Conservation (phyloP, 2,797 vertebrate genomes). For the Liparis tanakae region DNA sequence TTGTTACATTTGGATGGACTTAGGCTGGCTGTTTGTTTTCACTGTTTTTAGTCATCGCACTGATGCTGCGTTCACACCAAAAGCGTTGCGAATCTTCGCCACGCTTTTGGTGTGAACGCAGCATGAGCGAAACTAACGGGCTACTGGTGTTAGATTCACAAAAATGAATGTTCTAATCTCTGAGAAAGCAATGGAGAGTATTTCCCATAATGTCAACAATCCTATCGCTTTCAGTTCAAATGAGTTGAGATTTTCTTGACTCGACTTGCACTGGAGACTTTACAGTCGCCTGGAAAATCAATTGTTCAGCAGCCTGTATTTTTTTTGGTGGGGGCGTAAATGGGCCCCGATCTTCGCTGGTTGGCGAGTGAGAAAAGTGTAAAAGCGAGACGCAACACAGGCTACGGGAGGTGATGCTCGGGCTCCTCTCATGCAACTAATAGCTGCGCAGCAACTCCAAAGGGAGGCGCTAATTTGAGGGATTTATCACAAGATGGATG, state of each 20-base stretch:
- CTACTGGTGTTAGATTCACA: not conserved
- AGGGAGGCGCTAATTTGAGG: conserved; percentile 63
- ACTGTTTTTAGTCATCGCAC: not conserved
- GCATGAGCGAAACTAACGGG: not conserved
- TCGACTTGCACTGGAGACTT: not conserved
- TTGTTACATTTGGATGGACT: not conserved
- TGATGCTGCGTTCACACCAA: not conserved
- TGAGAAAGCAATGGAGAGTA: not conserved
- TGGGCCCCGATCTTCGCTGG: no score
- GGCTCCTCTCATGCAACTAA: conserved; percentile 65
- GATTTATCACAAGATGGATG: conserved; percentile 77
- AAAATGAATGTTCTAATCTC: not conserved
- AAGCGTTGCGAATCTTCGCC: no score
- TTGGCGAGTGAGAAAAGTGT: conserved; percentile 35
- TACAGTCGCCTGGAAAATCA: not conserved
- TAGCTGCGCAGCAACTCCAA: conserved; percentile 64
- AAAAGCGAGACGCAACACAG: conserved; percentile 6
- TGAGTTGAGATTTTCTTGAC: not conserved
- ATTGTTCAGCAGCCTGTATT: conserved; percentile 19
- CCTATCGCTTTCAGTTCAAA: not conserved
- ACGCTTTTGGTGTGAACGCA: no score
- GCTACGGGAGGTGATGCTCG: conserved; percentile 25
- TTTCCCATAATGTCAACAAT: not conserved
- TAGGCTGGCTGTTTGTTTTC: not conserved
- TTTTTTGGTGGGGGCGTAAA: conserved; percentile 26